A percentile compares a stretch with the other conserved stretches of the same genome.
These are phyloP conservation scores for Volucella inflata DNA, from an alignment of 2,888 invertebrate species.

Conservation along the genomic window DNA sequence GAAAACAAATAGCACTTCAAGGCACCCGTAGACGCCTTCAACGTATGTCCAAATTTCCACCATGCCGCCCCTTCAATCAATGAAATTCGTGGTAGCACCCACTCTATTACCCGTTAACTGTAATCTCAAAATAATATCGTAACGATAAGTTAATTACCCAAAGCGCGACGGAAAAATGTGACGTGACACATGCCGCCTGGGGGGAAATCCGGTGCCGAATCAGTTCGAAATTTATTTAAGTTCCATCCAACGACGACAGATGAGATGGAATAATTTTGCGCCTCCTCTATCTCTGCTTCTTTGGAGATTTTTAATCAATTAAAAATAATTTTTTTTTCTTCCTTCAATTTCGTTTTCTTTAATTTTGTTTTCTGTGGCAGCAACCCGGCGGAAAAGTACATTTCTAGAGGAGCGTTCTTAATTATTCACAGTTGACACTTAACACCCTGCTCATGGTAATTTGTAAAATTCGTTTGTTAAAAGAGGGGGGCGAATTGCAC, in stretches of 20 bases:
- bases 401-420: conserved; percentile 31
- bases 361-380: not conserved
- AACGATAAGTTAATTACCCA: conserved; percentile 72
- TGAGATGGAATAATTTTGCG: conserved; percentile 42
- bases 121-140: conserved; percentile 72
- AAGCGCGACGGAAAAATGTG: conserved; percentile 7
- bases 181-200: conserved; percentile 47
- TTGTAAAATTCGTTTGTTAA: conserved; percentile 56
- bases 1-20: conserved; percentile 8
- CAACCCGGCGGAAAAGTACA: conserved; percentile 15
- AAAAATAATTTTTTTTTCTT: conserved; percentile 22
- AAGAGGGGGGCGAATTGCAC: not conserved
- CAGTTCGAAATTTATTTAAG: conserved; percentile 66
- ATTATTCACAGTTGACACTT: conserved; percentile 61
- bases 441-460: conserved; percentile 67
- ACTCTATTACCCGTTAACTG: conserved; percentile 58
- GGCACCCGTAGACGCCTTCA: conserved; percentile 5
- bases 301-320: conserved; percentile 54
- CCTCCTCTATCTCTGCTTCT: conserved; percentile 13
- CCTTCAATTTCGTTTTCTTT: too few relatives aligned
- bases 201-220: conserved; percentile 61
- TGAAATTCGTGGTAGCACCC: conserved; percentile 39
- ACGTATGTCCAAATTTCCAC: not conserved
- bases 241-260: conserved; percentile 61
- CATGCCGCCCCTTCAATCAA: conserved; percentile 52